Percentiles rank a stretch among this genome's conserved stretches.
phyloP scores from a whole-genome alignment of 2,888 invertebrate species.

The Campoplex nolae region DNA sequence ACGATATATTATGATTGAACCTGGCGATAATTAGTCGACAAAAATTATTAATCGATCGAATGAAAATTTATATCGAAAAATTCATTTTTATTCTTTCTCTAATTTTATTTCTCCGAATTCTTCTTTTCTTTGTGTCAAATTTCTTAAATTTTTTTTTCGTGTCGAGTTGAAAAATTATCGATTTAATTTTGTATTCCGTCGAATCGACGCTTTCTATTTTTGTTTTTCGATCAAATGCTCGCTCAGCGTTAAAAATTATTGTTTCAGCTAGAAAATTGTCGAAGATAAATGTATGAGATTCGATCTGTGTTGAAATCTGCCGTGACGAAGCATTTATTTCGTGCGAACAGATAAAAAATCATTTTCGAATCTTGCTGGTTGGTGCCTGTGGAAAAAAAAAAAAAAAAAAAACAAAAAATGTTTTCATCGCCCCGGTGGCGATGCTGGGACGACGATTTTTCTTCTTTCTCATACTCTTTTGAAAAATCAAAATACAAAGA shows the following conservation, averaged over 20 bases:
- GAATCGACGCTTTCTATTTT: neutral
- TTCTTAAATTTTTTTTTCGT: neutral
- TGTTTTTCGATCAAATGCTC: neutral
- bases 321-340: neutral
- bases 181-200: neutral
- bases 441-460: conserved; percentile 9
- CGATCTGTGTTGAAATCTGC: neutral
- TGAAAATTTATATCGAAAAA: neutral
- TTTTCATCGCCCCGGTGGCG: conserved; percentile 11
- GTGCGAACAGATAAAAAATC: neutral
- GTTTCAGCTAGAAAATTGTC: neutral
- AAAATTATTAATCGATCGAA: neutral
- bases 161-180: neutral
- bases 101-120: neutral
- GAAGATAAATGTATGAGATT: neutral
- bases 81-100: neutral
- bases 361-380: conserved; percentile 30
- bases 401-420: conserved; percentile 46
- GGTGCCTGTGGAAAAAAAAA: conserved; percentile 57
- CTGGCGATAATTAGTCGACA: neutral
- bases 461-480: conserved; percentile 25
- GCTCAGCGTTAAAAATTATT: neutral
- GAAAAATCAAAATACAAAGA: conserved; percentile 58
- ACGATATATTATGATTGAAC: neutral
- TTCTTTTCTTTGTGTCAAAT: neutral